A percentile compares a stretch with the other conserved stretches of the same genome.
Conservation (phyloP, 1,140 invertebrate species). For the Trypoxylus dichotomus region DNA sequence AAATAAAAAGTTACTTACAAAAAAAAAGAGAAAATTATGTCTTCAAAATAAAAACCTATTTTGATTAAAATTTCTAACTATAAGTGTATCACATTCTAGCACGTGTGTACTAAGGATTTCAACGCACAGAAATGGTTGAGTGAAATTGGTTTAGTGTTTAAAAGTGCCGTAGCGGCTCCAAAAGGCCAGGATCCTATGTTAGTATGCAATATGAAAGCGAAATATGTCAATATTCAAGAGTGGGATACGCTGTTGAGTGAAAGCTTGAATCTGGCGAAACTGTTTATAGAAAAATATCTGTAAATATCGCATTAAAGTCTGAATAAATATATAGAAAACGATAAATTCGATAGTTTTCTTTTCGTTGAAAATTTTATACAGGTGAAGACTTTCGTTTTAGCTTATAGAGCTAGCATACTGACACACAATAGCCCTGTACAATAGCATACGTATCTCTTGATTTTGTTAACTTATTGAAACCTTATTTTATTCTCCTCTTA, state of each 20-base stretch:
- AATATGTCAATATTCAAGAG: slow-evolving; percentile 55
- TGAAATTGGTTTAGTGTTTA: slow-evolving; percentile 57
- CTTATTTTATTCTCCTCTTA: too few species aligned
- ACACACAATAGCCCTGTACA: too few species aligned
- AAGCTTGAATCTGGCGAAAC: slow-evolving; percentile 56
- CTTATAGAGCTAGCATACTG: too few species aligned
- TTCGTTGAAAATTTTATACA: too few species aligned
- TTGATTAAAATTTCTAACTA: too few species aligned
- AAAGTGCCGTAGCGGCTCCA: slow-evolving; percentile 51
- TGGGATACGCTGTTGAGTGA: slow-evolving; percentile 57
- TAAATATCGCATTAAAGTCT: slow-evolving; percentile 33
- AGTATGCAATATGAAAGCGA: slow-evolving; percentile 62
- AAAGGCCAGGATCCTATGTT: slow-evolving; percentile 59
- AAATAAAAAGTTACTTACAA: too few species aligned
- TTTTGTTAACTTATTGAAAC: too few species aligned
- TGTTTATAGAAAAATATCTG: slow-evolving; percentile 54
- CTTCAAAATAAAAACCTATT: too few species aligned
- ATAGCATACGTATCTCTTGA: too few species aligned
- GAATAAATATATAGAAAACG: neutral
- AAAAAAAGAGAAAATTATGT: too few species aligned
- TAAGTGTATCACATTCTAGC: slow-evolving; percentile 46
- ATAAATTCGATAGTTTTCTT: too few species aligned
- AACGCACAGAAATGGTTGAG: slow-evolving; percentile 66
- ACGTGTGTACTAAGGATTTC: slow-evolving; percentile 56
- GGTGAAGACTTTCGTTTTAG: too few species aligned